Evolutionary conservation across 2,113 vertebrate genomes (phyloP).

Genomic region (Odocoileus hemionus): DNA sequence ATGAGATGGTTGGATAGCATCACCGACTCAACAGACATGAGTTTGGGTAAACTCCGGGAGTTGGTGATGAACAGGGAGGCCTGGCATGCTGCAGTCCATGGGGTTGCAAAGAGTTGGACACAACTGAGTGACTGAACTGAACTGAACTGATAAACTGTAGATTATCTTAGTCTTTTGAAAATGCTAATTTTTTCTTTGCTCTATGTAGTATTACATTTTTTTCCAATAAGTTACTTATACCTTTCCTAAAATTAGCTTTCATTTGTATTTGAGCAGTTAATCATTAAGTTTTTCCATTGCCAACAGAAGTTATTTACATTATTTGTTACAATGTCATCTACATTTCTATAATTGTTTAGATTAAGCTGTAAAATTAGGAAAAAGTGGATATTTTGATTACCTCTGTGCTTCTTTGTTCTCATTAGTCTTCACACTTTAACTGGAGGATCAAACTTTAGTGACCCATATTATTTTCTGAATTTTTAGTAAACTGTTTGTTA

Average conservation of each 20-base stretch:
- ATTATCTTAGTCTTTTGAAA: background rate
- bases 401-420: background rate
- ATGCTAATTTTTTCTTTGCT: background rate
- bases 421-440: background rate
- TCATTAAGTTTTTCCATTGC: background rate
- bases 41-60: too few relatives aligned
- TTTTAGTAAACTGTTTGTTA: background rate
- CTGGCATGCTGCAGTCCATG: too few relatives aligned
- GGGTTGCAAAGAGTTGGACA: background rate
- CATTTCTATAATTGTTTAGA: background rate
- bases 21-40: too few relatives aligned
- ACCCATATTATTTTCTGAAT: background rate
- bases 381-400: background rate
- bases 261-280: background rate
- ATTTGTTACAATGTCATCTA: background rate
- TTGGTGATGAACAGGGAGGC: too few relatives aligned
- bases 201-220: background rate
- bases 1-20: too few relatives aligned
- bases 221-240: background rate
- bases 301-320: background rate
- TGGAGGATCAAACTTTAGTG: background rate
- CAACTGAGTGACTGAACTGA: background rate
- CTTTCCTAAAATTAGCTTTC: constrained; percentile 23
- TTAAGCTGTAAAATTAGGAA: background rate
- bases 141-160: background rate